These are phyloP conservation scores for Leucosticte australis DNA, from an alignment of 2,113 vertebrate genomes.

Conservation along the genomic window DNA sequence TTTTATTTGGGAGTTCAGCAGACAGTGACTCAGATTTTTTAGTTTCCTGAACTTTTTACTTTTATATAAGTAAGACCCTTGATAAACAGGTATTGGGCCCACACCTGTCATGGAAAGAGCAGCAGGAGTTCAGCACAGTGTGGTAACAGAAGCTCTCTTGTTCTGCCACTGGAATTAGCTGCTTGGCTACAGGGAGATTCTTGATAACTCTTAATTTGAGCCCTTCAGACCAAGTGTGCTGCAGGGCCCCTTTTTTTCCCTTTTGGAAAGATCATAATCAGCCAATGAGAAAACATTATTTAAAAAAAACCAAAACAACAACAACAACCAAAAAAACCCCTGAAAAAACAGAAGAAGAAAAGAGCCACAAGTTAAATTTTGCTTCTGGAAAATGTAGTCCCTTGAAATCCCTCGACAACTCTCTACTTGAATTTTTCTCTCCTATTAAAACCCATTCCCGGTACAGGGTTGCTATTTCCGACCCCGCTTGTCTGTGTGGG, in stretches of 20 bases:
- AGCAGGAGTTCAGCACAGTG: conserved; percentile 50
- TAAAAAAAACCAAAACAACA: background rate
- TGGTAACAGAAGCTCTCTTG: conserved; percentile 69
- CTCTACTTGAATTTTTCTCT: background rate
- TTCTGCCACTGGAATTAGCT: conserved; percentile 50
- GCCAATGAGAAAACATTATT: background rate
- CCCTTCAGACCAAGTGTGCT: background rate
- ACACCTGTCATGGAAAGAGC: conserved; percentile 74
- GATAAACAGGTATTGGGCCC: conserved; percentile 73
- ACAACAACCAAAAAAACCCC: background rate
- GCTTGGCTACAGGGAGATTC: conserved; percentile 47
- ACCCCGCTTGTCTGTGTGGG: background rate
- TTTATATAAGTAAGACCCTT: conserved; percentile 61
- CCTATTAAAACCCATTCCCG: background rate
- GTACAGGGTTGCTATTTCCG: background rate
- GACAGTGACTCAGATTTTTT: conserved; percentile 78
- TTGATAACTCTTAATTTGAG: conserved; percentile 48
- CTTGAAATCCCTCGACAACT: background rate
- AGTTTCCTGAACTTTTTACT: conserved; percentile 68
- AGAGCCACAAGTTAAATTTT: background rate
- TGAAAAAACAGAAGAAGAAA: background rate
- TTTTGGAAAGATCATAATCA: conserved; percentile 18
- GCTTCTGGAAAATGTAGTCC: conserved; percentile 9
- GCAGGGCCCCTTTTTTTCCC: background rate
- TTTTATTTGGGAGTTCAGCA: conserved; percentile 77